Base-by-base conservation (phyloP, 2,888 invertebrate species). In the Drosophila meridionalis region DNA sequence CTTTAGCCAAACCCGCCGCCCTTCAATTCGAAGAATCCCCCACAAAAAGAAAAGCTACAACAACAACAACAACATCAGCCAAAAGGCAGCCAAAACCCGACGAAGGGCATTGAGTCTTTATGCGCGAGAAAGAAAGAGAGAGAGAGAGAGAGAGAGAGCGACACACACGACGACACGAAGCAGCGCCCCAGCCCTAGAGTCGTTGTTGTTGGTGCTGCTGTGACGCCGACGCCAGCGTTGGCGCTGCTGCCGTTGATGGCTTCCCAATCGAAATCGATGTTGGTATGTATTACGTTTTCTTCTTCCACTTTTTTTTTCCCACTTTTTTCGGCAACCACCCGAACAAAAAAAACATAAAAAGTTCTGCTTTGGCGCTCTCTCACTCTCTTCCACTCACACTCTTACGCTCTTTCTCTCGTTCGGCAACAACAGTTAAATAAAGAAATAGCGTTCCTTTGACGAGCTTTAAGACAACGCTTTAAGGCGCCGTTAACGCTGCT, bases 191-290 rank as follows among this genome's bases (percentile, higher is more conserved):
- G 63, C 63, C 68, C 78, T 78, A 60, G 63, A 68, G 34, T 45
- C 60, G 67, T 45, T 63, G 67, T 9, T 68, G 63, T 14, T 67
- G 76, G 4, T 47, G 70, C 50, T 67, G 57, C 48, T 38, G 30
- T 58, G 60, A 14, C 55, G 67, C 11, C 52, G 58, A 38, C 55
- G 69, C 26, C 42, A 45, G 14, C 52, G 64, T 61, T 64, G 73
- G 40, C 68, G 83, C 66, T 70, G 83, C 80, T 81, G 82, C 81
- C 79, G 87, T 90, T 89, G 92, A 92, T 92, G 92, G 92, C 92
- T 92, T 92, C 92, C 92, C 92, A 92, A 92, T 92, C 92, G 92
- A 92, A 92, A 92, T 92, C 92, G 92, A 92, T 92, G 92, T 91
- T 85, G 82, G 87, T 89, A 89, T 86, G 82, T 86, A 86, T 82